Conservation (phyloP, 2,888 invertebrate genomes). For the Philhelius pedissequus region DNA sequence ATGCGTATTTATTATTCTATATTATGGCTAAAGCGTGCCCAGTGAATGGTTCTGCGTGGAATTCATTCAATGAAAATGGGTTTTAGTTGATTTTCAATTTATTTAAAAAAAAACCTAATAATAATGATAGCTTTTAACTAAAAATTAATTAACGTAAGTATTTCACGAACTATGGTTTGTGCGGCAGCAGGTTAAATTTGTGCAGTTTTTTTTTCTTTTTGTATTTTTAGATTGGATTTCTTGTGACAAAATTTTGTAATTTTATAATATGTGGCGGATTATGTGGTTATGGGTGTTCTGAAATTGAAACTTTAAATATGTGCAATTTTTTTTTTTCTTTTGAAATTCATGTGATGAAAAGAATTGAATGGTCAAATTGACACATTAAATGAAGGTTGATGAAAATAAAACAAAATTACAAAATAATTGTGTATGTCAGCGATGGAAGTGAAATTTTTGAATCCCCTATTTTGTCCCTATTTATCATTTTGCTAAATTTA, state of each 20-base stretch:
- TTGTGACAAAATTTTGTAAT: conserved; percentile 7
- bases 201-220: neutral
- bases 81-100: conserved; percentile 54
- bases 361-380: neutral
- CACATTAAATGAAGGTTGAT: too few relatives aligned
- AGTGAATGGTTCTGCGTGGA: conserved; percentile 13
- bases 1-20: neutral
- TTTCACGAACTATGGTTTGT: conserved; percentile 16
- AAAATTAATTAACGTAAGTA: conserved; percentile 62
- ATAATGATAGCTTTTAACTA: conserved; percentile 7
- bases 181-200: neutral
- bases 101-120: conserved; percentile 21
- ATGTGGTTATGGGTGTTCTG: neutral
- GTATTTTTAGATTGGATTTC: neutral
- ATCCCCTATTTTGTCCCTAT: too few relatives aligned
- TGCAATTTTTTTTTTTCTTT: neutral
- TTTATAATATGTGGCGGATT: conserved; percentile 27
- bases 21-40: neutral
- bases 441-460: too few relatives aligned
- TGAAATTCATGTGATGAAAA: neutral
- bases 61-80: conserved; percentile 5
- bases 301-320: conserved; percentile 4
- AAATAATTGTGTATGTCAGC: too few relatives aligned
- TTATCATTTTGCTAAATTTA: too few relatives aligned
- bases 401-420: too few relatives aligned